Evolutionary conservation across 1,140 invertebrate species (phyloP), one percentile per base, ranked within the genome.

Genomic region (Lordiphosa collinella): DNA sequence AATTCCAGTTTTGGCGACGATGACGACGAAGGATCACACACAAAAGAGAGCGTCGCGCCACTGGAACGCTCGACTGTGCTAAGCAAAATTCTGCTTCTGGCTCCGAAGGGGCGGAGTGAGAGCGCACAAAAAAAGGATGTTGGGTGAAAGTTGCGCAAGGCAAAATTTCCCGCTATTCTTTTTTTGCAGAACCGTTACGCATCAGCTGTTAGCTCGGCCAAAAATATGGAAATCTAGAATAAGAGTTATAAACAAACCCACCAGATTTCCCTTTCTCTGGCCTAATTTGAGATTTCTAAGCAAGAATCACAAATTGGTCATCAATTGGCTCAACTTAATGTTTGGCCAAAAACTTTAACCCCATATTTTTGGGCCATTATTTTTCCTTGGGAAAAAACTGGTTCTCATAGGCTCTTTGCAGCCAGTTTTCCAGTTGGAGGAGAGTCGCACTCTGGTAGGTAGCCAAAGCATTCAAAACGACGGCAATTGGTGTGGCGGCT

Each of bases 111-210:
- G 32, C 40, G 29, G 43, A 63, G 25, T 53, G 29, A 5, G 7
- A 11, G 12, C 14, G 14, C 1, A 34, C 13, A 12, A 35, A 32
- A 34, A 34, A 11, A 54, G 44, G 25, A 35, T 25, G 35, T 32
- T 14, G 9, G 12, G 18, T 53, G 62, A 57, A 44, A 57, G 46
- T 67, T 67, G 63, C 63, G 63, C 63, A 67, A 67, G 63, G 65
- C 51, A 37, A 32, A 37, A 66, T 35, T 57, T 67, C 62, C 63
- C 63, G 63, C 50, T 67, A 67, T 66, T 55, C 14, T n/a, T 43
- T 51, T 66, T 35, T 34, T 10, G 7, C 43, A 40, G n/a, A 13
- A 13, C 13, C 37, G 62, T 66, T 66, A 66, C 63, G 63, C 63
- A 67, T 67, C 63, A 67, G 63, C 63, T 67, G 63, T 67, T 51